Conservation (phyloP, 2,797 vertebrate genomes). For the Lepus townsendii region DNA sequence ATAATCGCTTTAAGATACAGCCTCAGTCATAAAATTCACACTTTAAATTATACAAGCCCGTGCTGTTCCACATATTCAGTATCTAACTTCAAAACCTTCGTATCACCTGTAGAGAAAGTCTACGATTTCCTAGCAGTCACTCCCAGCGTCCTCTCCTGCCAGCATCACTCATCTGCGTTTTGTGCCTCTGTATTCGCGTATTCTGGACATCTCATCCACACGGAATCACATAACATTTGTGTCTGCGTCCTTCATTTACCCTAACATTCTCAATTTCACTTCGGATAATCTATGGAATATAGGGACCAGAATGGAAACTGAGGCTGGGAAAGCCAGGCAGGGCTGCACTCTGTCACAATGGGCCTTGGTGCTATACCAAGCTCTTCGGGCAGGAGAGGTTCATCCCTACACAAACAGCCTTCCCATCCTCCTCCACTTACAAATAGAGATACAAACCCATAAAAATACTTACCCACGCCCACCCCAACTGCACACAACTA, state of each 20-base stretch:
- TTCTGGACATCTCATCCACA: background rate
- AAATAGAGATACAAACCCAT: background rate
- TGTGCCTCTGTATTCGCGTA: background rate
- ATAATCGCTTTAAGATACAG: background rate
- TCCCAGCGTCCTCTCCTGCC: background rate
- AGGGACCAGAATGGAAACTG: background rate
- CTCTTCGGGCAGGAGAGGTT: background rate
- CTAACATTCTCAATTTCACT: slow-evolving; percentile 6
- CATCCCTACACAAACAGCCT: background rate
- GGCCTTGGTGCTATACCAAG: background rate
- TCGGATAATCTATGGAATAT: background rate
- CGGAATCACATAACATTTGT: background rate
- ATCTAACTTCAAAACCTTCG: background rate
- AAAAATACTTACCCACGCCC: background rate
- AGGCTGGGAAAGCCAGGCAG: background rate
- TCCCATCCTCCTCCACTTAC: background rate
- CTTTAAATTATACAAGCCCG: background rate
- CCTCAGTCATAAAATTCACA: background rate
- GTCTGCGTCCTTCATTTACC: background rate
- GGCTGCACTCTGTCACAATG: background rate
- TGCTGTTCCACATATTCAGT: background rate
- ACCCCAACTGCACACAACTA: background rate
- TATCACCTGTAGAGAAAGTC: background rate
- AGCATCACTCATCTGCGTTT: background rate
- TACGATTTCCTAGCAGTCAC: background rate